Conservation (phyloP, 2,113 vertebrate genomes). For the Python bivittatus region DNA sequence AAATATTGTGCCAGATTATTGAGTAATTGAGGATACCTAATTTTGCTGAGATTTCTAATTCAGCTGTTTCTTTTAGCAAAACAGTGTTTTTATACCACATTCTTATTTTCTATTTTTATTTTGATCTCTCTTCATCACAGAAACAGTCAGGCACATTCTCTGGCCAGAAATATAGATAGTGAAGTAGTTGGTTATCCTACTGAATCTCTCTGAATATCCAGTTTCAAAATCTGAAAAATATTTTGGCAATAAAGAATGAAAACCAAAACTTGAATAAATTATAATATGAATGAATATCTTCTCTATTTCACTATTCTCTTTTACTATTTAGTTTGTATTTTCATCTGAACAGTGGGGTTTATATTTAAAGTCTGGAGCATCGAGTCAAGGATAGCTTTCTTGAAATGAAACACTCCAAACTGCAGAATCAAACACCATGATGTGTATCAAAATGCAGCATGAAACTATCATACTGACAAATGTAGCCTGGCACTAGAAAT, state of each 20-base stretch:
- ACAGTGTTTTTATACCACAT: neutral
- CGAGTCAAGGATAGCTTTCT: neutral
- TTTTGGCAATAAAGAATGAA: neutral
- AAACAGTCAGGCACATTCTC: neutral
- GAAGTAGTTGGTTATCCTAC: neutral
- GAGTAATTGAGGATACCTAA: conserved; percentile 55
- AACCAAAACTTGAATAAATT: neutral
- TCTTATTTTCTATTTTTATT: conserved; percentile 7
- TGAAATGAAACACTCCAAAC: neutral
- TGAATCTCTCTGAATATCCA: neutral
- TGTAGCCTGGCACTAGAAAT: neutral
- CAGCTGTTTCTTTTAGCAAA: conserved; percentile 36
- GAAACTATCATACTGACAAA: neutral
- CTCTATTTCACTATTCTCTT: neutral
- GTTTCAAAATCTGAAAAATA: conserved; percentile 1
- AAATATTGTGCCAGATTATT: conserved; percentile 52
- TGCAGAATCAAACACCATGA: neutral
- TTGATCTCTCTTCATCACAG: neutral
- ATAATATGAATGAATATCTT: neutral
- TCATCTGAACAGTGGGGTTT: neutral
- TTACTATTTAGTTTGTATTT: neutral
- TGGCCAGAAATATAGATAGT: neutral
- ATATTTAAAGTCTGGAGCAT: neutral
- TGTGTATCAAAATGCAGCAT: neutral
- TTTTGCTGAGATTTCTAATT: conserved; percentile 59